Base-by-base conservation (phyloP, 1,140 invertebrate genomes). In the Drosophila albomicans region DNA sequence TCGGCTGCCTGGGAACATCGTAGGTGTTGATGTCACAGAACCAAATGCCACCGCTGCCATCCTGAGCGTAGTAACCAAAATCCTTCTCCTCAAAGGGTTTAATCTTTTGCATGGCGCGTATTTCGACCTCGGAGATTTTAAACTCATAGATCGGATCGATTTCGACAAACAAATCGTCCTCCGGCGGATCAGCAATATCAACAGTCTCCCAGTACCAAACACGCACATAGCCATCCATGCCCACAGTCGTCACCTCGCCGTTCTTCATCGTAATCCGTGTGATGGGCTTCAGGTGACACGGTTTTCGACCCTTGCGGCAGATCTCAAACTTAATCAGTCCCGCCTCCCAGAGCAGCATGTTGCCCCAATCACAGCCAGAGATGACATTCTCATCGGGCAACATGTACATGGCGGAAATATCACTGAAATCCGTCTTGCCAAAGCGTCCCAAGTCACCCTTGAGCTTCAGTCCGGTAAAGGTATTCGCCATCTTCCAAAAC, bases 401-500 rank as follows among this genome's bases (percentile, higher is more conserved):
- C 52, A 96, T 95, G 76, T 96, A 96, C 71, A 97, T 95, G 1
- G 97, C 96, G 51, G 96, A 94, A 16, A 98, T 97, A 91, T 98
- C 97, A 46, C 96, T 97, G 70, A 98, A 97, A 92, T 98, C 97
- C 11, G 97, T 98, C 93, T 97, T 97, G 1, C 97, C 97, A 93
- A 98, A 99, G 90, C 96, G 94, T 4, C 97, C 97, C 15, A 97
- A 88, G 84, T 96, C 95, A 2, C 97, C 97, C 93, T 98, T 95
- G 1, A 99, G 93, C 92, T 99, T 99, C 0, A 98, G 92, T 1
- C 97, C 97, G 0, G 97, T 98, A 87, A 98, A 98, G 0, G 98
- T 98, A 76, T 95, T 90, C 0, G 95, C 95, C 95, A 98, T 98
- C 94, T 97, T 98, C 98, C 98, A 98, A 93, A 98, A 98, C 93